phyloP scores from a whole-genome alignment of 2,888 invertebrate species.

The Galeruca laticollis region DNA sequence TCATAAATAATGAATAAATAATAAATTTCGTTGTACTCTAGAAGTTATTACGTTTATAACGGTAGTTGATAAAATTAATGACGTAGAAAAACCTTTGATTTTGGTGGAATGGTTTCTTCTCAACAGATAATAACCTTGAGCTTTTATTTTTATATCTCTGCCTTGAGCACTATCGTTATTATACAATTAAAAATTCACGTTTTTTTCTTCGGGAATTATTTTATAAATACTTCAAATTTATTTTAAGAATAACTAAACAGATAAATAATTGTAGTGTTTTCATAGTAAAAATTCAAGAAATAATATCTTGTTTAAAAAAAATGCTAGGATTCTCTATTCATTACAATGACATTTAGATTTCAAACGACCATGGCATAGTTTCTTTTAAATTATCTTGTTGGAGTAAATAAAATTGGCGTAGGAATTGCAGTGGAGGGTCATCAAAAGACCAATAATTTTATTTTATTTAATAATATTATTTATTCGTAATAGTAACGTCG shows the following conservation, averaged over 20 bases:
- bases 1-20: too few relatives aligned
- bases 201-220: neutral
- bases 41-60: too few relatives aligned
- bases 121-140: neutral
- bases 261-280: neutral
- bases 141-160: too few relatives aligned
- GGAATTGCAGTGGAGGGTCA: neutral
- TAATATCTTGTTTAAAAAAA: neutral
- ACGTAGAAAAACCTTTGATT: neutral
- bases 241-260: neutral
- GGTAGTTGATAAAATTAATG: too few relatives aligned
- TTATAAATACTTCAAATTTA: neutral
- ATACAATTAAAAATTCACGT: neutral
- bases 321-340: neutral
- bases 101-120: neutral
- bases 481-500: too few relatives aligned
- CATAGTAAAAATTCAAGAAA: neutral
- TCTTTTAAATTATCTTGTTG: neutral
- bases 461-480: too few relatives aligned
- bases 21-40: too few relatives aligned
- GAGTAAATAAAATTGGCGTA: neutral
- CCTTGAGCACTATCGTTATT: neutral
- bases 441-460: neutral
- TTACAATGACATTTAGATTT: neutral
- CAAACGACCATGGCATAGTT: neutral